Evolutionary conservation across 2,888 invertebrate species (phyloP), one percentile per base, ranked within the genome.

Genomic region (Phragmatobia fuliginosa): DNA sequence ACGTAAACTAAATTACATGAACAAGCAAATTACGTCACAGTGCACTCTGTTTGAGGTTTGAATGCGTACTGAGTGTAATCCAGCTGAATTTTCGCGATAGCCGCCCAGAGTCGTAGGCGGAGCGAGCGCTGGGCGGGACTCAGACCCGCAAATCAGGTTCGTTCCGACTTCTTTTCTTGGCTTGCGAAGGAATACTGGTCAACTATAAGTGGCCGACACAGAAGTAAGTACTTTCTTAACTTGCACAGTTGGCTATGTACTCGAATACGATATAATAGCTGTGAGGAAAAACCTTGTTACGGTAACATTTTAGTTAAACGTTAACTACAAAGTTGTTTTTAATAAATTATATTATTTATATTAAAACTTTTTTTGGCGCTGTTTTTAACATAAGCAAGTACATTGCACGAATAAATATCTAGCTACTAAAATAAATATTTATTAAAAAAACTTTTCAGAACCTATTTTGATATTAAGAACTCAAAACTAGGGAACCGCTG

Each of bases 61-160:
- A 68, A 66, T 79, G 77, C 80, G 78, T 75, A 92, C 93, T 92
- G 89, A 81, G 82, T 78, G 71, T 73, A 76, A 80, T 78, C 78
- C 74, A 66, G 68, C 41, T 45, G 66, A 67, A 70, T 69, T 72
- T 73, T 72, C 67, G 38, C 69, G 67, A 68, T 81, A 75, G 80
- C 89, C 91, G 90, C 94, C 94, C 91, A 90, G 85, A 73, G 72
- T 45, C 75, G 82, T 88, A 84, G 94, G 94, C 94, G 94, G 91
- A 75, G 92, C 90, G 33, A 80, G 32, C 2, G 83, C 83, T 92
- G 89, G 94, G 94, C 94, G 94, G 88, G 87, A 77, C 90, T 68
- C 71, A 58, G 68, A 74, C 72, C 85, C 84, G 85, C 94, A 93
- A 94, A 94, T 94, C 92, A 91, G 90, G 85, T 84, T 77, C 84